Percentiles rank a stretch among this genome's conserved stretches.
Conservation (phyloP, 2,797 vertebrate genomes). For the Discoglossus pictus region DNA sequence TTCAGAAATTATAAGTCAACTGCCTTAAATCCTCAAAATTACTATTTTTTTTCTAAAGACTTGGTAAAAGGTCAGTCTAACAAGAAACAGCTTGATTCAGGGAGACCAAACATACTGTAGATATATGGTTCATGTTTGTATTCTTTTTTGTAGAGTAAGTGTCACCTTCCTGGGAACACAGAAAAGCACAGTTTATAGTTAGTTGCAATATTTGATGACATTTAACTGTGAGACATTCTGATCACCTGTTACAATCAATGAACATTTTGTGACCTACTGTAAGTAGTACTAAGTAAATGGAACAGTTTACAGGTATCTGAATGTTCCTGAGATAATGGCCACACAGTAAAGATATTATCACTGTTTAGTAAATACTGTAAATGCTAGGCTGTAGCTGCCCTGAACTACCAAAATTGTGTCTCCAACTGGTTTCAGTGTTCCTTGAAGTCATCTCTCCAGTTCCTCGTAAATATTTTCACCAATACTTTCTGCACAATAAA, state of each 20-base stretch:
- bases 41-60: not conserved
- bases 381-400: constrained; percentile 51
- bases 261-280: constrained; percentile 13
- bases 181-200: not conserved
- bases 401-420: constrained; percentile 54
- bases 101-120: not conserved
- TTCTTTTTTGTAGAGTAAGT: not conserved
- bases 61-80: not conserved
- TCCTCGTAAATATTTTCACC: constrained; percentile 61
- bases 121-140: constrained; percentile 4
- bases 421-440: constrained; percentile 57
- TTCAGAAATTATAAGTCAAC: too few species aligned
- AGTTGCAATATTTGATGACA: constrained; percentile 10
- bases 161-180: not conserved
- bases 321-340: constrained; percentile 52
- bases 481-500: constrained; percentile 55
- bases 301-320: constrained; percentile 44
- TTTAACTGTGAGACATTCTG: not conserved
- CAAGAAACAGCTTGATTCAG: not conserved
- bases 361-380: constrained; percentile 62
- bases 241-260: constrained; percentile 7
- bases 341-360: constrained; percentile 49
- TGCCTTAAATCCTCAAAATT: too few species aligned
- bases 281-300: constrained; percentile 39
- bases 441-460: constrained; percentile 45